phyloP scores from a whole-genome alignment of 2,888 invertebrate species.

The Crioceris asparagi region DNA sequence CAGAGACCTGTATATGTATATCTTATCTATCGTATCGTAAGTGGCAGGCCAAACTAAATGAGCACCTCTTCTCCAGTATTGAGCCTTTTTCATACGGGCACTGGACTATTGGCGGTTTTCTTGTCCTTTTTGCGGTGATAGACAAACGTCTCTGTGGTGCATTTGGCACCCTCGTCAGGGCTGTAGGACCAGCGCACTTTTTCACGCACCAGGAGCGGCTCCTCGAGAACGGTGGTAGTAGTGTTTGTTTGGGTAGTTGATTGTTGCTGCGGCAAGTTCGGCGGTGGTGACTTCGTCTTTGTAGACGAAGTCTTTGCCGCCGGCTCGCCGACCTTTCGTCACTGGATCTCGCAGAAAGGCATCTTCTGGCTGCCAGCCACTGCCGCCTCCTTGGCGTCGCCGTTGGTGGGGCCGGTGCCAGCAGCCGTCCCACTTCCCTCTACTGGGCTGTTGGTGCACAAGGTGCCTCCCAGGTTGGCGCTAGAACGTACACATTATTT shows the following conservation, averaged over 20 bases:
- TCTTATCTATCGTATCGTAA: not conserved
- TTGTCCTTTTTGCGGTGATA: conserved; percentile 35
- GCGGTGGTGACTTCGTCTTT: no score
- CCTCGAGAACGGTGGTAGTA: conserved; percentile 36
- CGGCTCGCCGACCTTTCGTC: conserved; percentile 53
- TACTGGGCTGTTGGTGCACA: conserved; percentile 45
- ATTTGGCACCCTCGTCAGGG: conserved; percentile 38
- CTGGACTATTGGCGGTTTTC: conserved; percentile 30
- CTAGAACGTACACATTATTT: no score
- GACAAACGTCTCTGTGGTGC: conserved; percentile 35
- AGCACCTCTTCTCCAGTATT: conserved; percentile 16
- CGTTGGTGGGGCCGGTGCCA: conserved; percentile 27
- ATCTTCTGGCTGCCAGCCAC: conserved; percentile 44
- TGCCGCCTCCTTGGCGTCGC: conserved; percentile 41
- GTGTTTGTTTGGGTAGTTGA: no score
- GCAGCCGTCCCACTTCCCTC: conserved; percentile 35
- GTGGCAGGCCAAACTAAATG: conserved; percentile 7
- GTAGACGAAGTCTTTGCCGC: no score
- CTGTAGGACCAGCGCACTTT: conserved; percentile 38
- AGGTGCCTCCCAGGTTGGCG: conserved; percentile 49
- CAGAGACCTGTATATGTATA: not conserved
- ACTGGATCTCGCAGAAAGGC: conserved; percentile 66
- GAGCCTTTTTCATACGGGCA: conserved; percentile 34
- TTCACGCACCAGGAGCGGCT: conserved; percentile 29
- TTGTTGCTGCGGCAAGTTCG: no score